These are phyloP conservation scores for Aproaerema taeniolella DNA, from an alignment of 2,888 invertebrate genomes.

Conservation along the genomic window DNA sequence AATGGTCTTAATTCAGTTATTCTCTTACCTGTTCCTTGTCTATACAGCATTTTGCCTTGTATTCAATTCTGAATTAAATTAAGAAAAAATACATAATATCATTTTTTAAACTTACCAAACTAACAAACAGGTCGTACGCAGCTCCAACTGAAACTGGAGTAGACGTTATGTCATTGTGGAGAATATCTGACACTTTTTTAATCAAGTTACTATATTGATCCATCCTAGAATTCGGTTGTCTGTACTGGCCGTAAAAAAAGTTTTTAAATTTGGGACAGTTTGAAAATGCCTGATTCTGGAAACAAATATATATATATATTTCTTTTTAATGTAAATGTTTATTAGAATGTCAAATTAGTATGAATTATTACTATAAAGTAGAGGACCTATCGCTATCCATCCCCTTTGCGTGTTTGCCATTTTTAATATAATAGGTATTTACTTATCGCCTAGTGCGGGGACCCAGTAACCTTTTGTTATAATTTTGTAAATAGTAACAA, in stretches of 20 bases:
- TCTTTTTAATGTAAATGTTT: background rate
- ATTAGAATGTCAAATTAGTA: background rate
- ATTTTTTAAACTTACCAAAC: constrained; percentile 6
- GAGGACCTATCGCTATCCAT: background rate
- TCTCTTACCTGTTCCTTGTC: too few species aligned
- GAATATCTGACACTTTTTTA: background rate
- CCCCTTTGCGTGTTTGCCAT: background rate
- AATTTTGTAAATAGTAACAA: too few species aligned
- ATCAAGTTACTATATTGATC: background rate
- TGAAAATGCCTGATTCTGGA: background rate
- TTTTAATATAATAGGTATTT: background rate
- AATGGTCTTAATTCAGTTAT: too few species aligned
- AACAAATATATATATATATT: too few species aligned
- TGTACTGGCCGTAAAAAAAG: background rate
- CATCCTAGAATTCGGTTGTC: background rate
- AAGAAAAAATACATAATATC: too few species aligned
- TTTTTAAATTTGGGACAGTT: background rate
- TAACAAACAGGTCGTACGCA: constrained; percentile 1
- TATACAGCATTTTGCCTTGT: too few species aligned
- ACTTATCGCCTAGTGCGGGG: too few species aligned
- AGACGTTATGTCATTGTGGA: background rate
- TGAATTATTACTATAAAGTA: background rate
- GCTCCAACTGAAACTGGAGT: background rate
- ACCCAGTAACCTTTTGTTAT: too few species aligned
- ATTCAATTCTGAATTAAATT: too few species aligned